These are phyloP conservation scores for Crotophaga sulcirostris DNA, from an alignment of 2,113 vertebrate genomes.

Conservation along the genomic window DNA sequence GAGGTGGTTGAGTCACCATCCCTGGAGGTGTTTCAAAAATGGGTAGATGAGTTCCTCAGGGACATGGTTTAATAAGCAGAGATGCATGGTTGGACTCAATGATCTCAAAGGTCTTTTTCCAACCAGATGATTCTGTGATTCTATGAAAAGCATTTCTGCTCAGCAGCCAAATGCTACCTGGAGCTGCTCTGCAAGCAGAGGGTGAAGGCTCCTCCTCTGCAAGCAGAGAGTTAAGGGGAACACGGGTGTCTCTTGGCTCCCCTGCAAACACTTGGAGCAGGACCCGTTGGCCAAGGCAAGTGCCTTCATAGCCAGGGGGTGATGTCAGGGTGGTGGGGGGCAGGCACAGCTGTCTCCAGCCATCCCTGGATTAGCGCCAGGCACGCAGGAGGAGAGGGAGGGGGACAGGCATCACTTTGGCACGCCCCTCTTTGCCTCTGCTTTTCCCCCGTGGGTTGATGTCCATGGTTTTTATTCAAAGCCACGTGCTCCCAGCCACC, in stretches of 20 bases:
- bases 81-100: too few relatives aligned
- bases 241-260: accelerated
- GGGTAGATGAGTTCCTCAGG: too few relatives aligned
- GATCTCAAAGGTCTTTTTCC: too few relatives aligned
- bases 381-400: background rate
- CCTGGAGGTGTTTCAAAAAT: too few relatives aligned
- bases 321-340: background rate
- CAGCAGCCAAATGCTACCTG: background rate
- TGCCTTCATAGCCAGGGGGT: background rate
- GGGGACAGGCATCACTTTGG: slow-evolving; percentile 46
- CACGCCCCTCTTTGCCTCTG: background rate
- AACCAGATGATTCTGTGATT: too few relatives aligned
- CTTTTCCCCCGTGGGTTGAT: accelerated
- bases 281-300: background rate
- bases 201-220: background rate
- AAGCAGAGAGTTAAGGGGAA: background rate
- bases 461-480: background rate
- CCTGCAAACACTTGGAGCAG: background rate
- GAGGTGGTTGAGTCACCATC: too few relatives aligned
- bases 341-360: slow-evolving; percentile 72
- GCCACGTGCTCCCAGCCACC: accelerated
- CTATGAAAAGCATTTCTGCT: background rate
- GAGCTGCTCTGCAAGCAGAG: accelerated
- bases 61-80: too few relatives aligned
- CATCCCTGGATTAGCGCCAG: slow-evolving; percentile 52